Evolutionary conservation across 2,888 invertebrate species (phyloP), one percentile per base, ranked within the genome.

Genomic region (Sphecodes monilicornis): DNA sequence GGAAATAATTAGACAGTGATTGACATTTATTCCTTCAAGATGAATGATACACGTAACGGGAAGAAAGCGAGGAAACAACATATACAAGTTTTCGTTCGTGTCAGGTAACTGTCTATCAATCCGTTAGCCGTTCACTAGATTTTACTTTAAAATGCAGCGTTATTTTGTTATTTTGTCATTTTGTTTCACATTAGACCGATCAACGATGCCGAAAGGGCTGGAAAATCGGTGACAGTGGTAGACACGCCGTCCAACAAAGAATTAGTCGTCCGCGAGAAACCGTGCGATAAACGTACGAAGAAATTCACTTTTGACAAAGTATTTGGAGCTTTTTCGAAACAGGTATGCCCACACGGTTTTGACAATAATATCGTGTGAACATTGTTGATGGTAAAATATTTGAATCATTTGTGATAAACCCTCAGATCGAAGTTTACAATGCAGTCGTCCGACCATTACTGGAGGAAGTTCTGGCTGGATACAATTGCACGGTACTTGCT

Each of bases 401-500:
- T 26, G 5, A 41, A 29, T 39, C 5, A 70, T 57, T n/a, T 3
- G 3, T 46, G 13, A 69, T 69, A 72, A 89, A 88, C 84, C 86
- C 90, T 60, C 94, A 97, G 96, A 95, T 97, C 80, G 98, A 98
- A 93, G 97, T 99, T 16, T 99, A 99, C 95, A 96, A 97, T 88
- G 96, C 97, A 68, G 98, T 99, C 66, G 98, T 99, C 18, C 96
- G 96, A 75, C 99, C 99, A 0, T 96, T 99, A 32, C 97, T 99
- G 78, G 97, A 97, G 83, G 99, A 99, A 95, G 99, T 99, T 13
- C 95, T 99, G 39, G 96, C 96, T 36, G 99, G 99, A 0, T 99
- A 99, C 95, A 99, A 99, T 95, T 99, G 99, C 95, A 99, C 99
- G 0, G 98, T 99, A 29, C 99, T 99, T 95, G 99, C 99, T 41